phyloP scores from a whole-genome alignment of 2,797 vertebrate species.

The Falco cherrug region DNA sequence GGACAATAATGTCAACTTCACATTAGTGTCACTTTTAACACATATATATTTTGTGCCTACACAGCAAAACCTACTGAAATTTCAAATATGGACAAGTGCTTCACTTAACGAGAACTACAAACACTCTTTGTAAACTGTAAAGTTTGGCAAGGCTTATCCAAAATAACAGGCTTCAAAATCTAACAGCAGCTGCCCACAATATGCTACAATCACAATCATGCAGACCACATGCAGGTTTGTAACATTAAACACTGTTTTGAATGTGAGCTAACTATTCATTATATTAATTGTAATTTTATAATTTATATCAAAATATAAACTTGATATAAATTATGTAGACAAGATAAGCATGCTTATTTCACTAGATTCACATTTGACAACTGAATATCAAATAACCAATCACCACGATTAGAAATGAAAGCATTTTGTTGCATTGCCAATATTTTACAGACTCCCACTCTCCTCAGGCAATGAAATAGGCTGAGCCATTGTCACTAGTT shows the following conservation, averaged over 20 bases:
- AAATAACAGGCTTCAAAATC: background rate
- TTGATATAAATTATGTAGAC: background rate
- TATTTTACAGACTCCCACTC: constrained; percentile 51
- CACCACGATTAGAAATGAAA: constrained; percentile 20
- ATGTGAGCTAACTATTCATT: no score
- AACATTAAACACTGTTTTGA: background rate
- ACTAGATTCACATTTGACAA: background rate
- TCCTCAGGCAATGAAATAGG: constrained; percentile 48
- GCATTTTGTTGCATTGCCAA: background rate
- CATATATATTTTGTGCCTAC: background rate
- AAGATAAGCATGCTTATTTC: constrained; percentile 18
- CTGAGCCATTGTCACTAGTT: constrained; percentile 56
- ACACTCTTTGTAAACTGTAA: background rate
- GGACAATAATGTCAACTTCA: background rate
- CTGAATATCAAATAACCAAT: constrained; percentile 14
- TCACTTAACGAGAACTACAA: background rate
- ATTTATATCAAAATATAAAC: background rate
- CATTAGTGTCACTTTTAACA: background rate
- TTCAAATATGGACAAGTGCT: background rate
- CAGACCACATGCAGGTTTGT: background rate
- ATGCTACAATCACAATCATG: background rate
- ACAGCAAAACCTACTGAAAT: background rate
- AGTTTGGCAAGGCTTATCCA: background rate
- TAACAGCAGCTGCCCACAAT: background rate
- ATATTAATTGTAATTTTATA: no score